These are phyloP conservation scores for Elaphurus davidianus DNA, from an alignment of 2,113 vertebrate genomes.

Conservation along the genomic window DNA sequence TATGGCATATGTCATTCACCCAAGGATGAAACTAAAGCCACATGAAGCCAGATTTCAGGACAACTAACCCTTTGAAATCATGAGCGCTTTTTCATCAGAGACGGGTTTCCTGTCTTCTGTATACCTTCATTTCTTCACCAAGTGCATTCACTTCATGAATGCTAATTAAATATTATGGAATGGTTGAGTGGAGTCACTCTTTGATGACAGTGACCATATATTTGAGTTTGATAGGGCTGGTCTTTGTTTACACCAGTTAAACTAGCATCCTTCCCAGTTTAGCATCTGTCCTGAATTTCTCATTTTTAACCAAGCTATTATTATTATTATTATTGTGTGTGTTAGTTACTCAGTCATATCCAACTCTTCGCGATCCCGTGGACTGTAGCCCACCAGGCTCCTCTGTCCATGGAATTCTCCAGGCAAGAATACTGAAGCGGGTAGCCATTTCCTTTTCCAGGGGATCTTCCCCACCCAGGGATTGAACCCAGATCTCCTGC, in stretches of 20 bases:
- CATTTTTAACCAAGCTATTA: neutral
- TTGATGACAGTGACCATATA: neutral
- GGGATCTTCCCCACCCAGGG: neutral
- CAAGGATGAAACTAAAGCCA: neutral
- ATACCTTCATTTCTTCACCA: neutral
- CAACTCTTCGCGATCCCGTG: neutral
- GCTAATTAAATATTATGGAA: neutral
- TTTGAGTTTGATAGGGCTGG: neutral
- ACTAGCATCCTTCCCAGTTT: neutral
- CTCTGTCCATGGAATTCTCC: neutral
- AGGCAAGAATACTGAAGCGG: neutral
- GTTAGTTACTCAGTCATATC: neutral
- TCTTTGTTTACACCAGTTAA: neutral
- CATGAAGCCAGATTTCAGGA: neutral
- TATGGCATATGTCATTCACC: neutral
- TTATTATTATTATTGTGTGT: neutral
- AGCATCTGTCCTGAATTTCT: neutral
- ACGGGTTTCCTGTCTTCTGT: neutral
- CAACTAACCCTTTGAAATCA: neutral
- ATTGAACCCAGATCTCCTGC: neutral
- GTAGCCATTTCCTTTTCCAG: neutral
- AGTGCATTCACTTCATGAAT: neutral
- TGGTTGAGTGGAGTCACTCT: neutral
- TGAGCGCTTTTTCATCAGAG: neutral
- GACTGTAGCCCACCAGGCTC: neutral